These are phyloP conservation scores for Andrena flavipes DNA, from an alignment of 2,888 invertebrate genomes.

Conservation along the genomic window DNA sequence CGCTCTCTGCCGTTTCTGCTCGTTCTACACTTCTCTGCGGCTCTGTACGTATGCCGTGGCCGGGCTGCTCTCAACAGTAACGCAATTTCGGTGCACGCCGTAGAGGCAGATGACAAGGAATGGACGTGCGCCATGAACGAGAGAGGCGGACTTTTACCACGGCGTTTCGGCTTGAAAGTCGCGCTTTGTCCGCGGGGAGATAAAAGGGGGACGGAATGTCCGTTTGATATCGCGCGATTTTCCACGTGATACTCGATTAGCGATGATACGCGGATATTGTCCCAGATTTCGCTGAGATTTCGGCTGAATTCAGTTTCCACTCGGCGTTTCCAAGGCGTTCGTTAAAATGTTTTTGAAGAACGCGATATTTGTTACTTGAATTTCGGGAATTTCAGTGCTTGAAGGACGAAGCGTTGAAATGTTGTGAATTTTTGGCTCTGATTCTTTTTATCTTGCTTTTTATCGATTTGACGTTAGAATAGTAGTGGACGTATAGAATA, in stretches of 20 bases:
- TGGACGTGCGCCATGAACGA: constrained; percentile 52
- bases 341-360: neutral
- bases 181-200: constrained; percentile 41
- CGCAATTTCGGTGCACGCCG: constrained; percentile 76
- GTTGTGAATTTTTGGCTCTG: too few species aligned
- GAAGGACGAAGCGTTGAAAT: too few species aligned
- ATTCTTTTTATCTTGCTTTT: too few species aligned
- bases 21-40: constrained; percentile 42
- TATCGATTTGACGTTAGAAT: too few species aligned
- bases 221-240: constrained; percentile 52
- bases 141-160: constrained; percentile 38
- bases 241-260: constrained; percentile 42
- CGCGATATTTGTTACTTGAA: constrained; percentile 4
- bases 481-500: neutral
- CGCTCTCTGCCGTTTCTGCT: constrained; percentile 46
- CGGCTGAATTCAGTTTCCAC: neutral
- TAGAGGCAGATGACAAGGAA: constrained; percentile 59
- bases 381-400: too few species aligned
- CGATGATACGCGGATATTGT: constrained; percentile 23
- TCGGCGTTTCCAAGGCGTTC: neutral
- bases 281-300: constrained; percentile 11
- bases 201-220: constrained; percentile 24
- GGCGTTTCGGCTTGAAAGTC: constrained; percentile 42
- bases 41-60: constrained; percentile 43
- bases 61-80: constrained; percentile 69